These are phyloP conservation scores for Rosalia funebris DNA, from an alignment of 2,888 invertebrate genomes.

Conservation along the genomic window DNA sequence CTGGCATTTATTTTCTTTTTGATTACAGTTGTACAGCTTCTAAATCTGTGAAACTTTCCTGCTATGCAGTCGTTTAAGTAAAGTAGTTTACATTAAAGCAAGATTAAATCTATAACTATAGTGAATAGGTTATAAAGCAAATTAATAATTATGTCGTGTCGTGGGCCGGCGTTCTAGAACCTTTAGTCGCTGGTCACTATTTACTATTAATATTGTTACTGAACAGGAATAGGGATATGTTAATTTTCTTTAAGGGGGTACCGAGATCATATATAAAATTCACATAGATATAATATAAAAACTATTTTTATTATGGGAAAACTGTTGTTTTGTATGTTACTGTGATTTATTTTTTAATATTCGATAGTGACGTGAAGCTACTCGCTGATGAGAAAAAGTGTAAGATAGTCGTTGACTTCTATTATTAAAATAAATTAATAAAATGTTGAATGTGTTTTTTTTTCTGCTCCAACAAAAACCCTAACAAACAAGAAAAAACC, in stretches of 20 bases:
- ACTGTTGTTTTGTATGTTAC: slow-evolving; percentile 53
- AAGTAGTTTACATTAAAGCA: slow-evolving; percentile 13
- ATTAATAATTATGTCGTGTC: not conserved
- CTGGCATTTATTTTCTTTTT: not conserved
- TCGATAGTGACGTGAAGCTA: slow-evolving; percentile 27
- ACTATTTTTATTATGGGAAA: slow-evolving; percentile 59
- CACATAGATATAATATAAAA: slow-evolving; percentile 35
- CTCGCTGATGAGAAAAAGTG: slow-evolving; percentile 13
- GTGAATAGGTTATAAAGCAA: slow-evolving; percentile 5
- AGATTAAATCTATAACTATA: slow-evolving; percentile 2
- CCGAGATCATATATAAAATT: slow-evolving; percentile 46
- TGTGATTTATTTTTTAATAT: slow-evolving; percentile 53
- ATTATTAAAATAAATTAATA: slow-evolving; percentile 2
- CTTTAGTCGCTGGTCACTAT: not conserved
- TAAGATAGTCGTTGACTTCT: slow-evolving; percentile 17
- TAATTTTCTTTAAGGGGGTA: slow-evolving; percentile 52
- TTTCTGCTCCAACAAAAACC: too few species aligned
- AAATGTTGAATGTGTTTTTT: not conserved
- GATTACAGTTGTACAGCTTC: not conserved
- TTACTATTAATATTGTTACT: slow-evolving; percentile 35
- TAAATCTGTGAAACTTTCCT: not conserved
- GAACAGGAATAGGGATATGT: slow-evolving; percentile 50
- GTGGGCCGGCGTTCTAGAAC: not conserved
- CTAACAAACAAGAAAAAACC: too few species aligned
- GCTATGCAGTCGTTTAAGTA: not conserved